Conservation (phyloP, 2,797 vertebrate species). For the Pangasius sanitwongsei region DNA sequence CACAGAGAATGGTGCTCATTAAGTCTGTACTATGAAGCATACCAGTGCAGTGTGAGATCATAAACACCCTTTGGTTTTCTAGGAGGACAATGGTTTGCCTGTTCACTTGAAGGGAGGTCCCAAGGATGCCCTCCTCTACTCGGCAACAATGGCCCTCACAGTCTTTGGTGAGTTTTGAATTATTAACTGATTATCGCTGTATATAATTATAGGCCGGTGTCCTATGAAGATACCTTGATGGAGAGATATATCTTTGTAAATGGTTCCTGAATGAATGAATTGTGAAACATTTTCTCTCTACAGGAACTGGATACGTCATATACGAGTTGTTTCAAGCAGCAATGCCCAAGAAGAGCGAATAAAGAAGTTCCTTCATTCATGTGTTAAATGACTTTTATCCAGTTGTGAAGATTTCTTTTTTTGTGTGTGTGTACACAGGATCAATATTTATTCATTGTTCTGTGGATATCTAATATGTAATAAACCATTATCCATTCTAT, state of each 20-base stretch:
- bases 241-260: not conserved
- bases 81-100: constrained; percentile 85
- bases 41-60: constrained; percentile 19
- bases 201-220: not conserved
- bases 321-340: constrained; percentile 71
- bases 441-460: constrained; percentile 74
- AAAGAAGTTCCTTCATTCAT: constrained; percentile 55
- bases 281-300: constrained; percentile 53
- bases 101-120: constrained; percentile 83
- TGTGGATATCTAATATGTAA: constrained; percentile 70
- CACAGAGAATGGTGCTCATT: not conserved
- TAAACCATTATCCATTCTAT: constrained; percentile 64
- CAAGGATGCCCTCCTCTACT: constrained; percentile 76
- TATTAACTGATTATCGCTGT: constrained; percentile 4
- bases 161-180: constrained; percentile 76
- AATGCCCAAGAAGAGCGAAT: constrained; percentile 79
- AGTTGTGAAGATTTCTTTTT: constrained; percentile 59
- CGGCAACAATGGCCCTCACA: constrained; percentile 73
- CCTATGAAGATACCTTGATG: not conserved
- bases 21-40: constrained; percentile 24
- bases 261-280: not conserved
- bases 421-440: constrained; percentile 67
- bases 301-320: constrained; percentile 74
- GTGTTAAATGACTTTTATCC: constrained; percentile 47
- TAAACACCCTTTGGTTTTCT: constrained; percentile 49